A percentile compares a stretch with the other conserved stretches of the same genome.
Conservation (phyloP, 2,113 vertebrate species). For the Alethe diademata region DNA sequence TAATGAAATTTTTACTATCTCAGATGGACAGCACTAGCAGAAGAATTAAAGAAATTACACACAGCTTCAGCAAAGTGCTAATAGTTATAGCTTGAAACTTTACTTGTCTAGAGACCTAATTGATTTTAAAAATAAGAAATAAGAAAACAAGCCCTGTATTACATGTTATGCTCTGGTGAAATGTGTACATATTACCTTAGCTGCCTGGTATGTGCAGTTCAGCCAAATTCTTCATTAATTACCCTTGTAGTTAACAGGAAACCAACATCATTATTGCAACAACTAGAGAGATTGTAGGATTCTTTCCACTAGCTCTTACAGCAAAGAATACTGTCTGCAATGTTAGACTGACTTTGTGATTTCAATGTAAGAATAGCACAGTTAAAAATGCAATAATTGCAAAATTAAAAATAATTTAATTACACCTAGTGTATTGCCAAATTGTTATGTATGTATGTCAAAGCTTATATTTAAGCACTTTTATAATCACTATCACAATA, state of each 20-base stretch:
- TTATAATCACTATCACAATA: background rate
- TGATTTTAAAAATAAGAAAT: slow-evolving; percentile 21
- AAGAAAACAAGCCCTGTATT: slow-evolving; percentile 34
- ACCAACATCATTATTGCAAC: slow-evolving; percentile 33
- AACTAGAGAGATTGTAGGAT: background rate
- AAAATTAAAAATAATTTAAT: background rate
- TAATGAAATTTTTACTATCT: slow-evolving; percentile 37
- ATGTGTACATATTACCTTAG: slow-evolving; percentile 50
- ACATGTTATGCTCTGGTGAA: background rate
- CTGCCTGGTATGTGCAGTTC: slow-evolving; percentile 31
- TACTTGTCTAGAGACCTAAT: slow-evolving; percentile 21
- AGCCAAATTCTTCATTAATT: slow-evolving; percentile 66
- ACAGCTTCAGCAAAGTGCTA: background rate
- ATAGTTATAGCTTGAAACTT: slow-evolving; percentile 29
- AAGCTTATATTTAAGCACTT: background rate
- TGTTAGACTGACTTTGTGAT: background rate
- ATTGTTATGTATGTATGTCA: background rate
- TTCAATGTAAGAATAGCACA: background rate
- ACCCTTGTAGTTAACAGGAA: slow-evolving; percentile 41
- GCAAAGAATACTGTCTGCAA: background rate
- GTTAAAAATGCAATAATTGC: background rate
- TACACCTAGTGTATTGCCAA: background rate
- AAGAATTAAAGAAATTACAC: slow-evolving; percentile 8
- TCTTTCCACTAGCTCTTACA: slow-evolving; percentile 12
- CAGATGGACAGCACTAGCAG: background rate